Evolutionary conservation across 2,888 invertebrate genomes (phyloP).

Genomic region (Athalia circularis): DNA sequence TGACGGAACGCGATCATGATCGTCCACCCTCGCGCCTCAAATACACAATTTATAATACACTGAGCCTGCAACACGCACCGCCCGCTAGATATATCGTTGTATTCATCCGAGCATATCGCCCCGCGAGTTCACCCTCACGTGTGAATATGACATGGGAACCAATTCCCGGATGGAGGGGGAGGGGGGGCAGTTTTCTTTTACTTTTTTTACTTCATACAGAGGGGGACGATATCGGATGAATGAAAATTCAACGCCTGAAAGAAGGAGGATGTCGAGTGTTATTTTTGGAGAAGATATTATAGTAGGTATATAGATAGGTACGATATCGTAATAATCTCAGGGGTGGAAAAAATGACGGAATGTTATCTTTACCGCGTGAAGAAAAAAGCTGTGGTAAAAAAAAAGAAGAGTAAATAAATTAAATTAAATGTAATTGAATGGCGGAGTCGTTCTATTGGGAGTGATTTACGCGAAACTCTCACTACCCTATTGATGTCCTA

Average conservation of each 20-base stretch:
- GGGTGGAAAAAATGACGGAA: conserved; percentile 5
- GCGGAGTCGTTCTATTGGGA: too few species aligned
- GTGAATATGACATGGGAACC: conserved; percentile 46
- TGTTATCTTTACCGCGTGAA: conserved; percentile 7
- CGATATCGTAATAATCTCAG: neutral
- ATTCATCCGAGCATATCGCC: conserved; percentile 41
- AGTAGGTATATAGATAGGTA: neutral
- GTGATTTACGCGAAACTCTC: neutral
- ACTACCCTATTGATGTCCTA: neutral
- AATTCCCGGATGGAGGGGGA: conserved; percentile 23
- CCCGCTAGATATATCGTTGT: conserved; percentile 15
- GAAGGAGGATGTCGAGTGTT: neutral
- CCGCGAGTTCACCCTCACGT: conserved; percentile 38
- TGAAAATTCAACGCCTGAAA: conserved; percentile 29
- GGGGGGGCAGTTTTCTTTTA: neutral
- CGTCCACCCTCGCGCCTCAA: conserved; percentile 36
- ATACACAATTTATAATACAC: conserved; percentile 38
- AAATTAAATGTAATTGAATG: conserved; percentile 7
- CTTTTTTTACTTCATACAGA: conserved; percentile 8
- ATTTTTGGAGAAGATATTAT: conserved; percentile 6
- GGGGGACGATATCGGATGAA: conserved; percentile 13
- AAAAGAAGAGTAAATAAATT: neutral
- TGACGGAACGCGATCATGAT: neutral
- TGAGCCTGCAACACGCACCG: conserved; percentile 12
- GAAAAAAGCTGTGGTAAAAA: neutral